Conservation (phyloP, 2,888 invertebrate species). For the Chymomyza procnemis region DNA sequence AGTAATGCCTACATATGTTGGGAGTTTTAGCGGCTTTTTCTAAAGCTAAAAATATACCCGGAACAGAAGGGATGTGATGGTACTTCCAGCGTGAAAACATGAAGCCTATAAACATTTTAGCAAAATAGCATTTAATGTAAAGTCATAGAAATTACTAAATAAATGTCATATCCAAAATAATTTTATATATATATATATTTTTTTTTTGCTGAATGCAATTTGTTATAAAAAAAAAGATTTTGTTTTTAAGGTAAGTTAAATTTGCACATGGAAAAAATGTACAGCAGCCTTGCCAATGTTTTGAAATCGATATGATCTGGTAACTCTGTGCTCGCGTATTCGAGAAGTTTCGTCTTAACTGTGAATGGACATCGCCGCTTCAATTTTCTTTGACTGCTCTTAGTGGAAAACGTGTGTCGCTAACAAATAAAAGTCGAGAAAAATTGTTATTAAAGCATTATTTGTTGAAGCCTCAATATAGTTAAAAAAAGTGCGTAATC, state of each 20-base stretch:
- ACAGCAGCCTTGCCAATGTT: not conserved
- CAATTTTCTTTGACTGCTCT: conserved; percentile 2
- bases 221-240: not conserved
- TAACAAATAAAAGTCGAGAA: not conserved
- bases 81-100: not conserved
- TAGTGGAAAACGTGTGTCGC: not conserved
- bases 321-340: not conserved
- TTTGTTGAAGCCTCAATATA: not conserved
- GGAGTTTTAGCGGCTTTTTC: not conserved
- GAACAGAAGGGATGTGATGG: not conserved
- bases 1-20: not conserved
- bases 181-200: too few species aligned
- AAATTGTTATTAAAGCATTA: conserved; percentile 1
- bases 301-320: not conserved
- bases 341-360: not conserved
- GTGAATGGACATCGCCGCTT: not conserved
- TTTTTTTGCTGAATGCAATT: too few species aligned
- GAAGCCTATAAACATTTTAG: not conserved
- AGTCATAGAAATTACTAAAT: not conserved
- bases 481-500: not conserved
- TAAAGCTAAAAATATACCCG: not conserved
- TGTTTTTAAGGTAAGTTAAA: not conserved
- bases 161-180: not conserved
- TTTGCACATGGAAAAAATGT: not conserved
- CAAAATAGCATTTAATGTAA: not conserved